Conservation (phyloP, 2,888 invertebrate genomes). For the Zootermopsis nevadensis region DNA sequence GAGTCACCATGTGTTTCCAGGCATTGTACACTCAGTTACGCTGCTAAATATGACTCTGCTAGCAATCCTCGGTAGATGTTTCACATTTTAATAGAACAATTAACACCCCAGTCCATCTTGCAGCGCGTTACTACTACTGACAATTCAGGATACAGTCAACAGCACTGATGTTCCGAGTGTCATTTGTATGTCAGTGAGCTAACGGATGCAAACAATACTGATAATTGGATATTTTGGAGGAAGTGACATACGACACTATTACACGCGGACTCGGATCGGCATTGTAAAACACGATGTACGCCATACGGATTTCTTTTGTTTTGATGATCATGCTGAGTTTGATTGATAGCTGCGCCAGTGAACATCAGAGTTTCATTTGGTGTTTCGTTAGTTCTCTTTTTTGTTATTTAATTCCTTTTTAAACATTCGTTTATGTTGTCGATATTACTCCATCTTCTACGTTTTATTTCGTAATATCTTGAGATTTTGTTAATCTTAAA, state of each 20-base stretch:
- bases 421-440: not conserved
- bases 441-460: not conserved
- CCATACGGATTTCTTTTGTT: slow-evolving; percentile 13
- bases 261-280: not conserved
- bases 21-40: no score
- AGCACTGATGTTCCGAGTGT: no score
- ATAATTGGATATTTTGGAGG: no score
- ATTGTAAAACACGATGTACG: slow-evolving; percentile 31
- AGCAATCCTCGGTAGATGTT: no score
- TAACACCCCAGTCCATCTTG: no score
- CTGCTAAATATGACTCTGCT: no score
- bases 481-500: not conserved
- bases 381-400: not conserved
- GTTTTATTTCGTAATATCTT: not conserved
- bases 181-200: not conserved
- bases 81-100: no score
- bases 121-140: no score
- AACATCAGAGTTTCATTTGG: slow-evolving; percentile 33
- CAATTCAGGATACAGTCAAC: no score
- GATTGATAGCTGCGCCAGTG: slow-evolving; percentile 22
- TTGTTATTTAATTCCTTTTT: slow-evolving; percentile 1
- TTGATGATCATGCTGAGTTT: slow-evolving; percentile 21
- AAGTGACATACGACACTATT: not conserved
- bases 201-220: no score
- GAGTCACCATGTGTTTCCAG: no score